Percentiles rank a stretch among this genome's conserved stretches.
phyloP scores from a whole-genome alignment of 2,888 invertebrate genomes.

The Polietes domitor region DNA sequence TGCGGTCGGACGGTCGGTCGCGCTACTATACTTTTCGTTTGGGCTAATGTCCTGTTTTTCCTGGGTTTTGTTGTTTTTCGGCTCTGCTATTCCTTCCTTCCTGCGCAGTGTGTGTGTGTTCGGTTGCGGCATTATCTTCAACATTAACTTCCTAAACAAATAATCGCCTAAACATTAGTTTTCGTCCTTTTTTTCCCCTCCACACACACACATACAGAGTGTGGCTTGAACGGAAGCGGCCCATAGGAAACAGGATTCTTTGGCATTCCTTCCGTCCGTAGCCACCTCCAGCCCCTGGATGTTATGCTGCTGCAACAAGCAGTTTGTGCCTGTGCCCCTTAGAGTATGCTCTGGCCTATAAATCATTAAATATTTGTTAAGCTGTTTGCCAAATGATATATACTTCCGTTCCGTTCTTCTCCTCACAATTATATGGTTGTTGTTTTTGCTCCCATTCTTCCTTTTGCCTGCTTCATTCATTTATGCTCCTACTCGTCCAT shows the following conservation, averaged over 20 bases:
- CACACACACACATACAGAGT: too few species aligned
- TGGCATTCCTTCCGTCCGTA: not conserved
- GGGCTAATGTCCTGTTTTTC: constrained; percentile 3
- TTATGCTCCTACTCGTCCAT: not conserved
- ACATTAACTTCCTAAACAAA: constrained; percentile 56
- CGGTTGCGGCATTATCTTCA: constrained; percentile 20
- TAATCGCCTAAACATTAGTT: constrained; percentile 43
- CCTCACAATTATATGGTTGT: constrained; percentile 19
- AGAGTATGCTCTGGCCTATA: constrained; percentile 39
- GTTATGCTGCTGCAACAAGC: constrained; percentile 19
- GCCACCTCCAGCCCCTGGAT: not conserved
- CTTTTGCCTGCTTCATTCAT: constrained; percentile 12
- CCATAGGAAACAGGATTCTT: constrained; percentile 17
- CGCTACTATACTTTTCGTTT: not conserved
- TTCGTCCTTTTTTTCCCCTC: not conserved
- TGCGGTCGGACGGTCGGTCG: not conserved
- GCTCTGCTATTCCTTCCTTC: not conserved
- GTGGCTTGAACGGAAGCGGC: not conserved
- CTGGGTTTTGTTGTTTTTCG: not conserved
- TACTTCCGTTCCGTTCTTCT: not conserved
- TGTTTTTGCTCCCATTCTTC: not conserved
- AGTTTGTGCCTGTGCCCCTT: not conserved
- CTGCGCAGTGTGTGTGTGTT: not conserved
- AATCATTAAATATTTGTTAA: constrained; percentile 57
- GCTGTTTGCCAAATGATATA: constrained; percentile 55